A percentile compares a stretch with the other conserved stretches of the same genome.
Evolutionary conservation across 2,888 invertebrate species (phyloP).

Genomic region (Gastrophysa polygoni): DNA sequence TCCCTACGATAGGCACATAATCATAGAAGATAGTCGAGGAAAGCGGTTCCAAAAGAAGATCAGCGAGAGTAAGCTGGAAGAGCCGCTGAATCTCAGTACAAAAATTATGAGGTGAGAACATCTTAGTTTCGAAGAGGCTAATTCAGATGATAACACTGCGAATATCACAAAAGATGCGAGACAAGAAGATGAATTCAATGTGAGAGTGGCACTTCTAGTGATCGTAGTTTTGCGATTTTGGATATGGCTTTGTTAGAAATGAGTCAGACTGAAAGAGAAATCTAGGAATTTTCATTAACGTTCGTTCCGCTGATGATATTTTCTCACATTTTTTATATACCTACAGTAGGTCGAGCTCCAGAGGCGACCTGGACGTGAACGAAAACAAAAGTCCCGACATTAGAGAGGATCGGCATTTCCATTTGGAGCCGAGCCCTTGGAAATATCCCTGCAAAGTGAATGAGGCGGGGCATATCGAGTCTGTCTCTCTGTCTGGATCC

Average conservation of each 20-base stretch:
- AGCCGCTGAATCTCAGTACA: slow-evolving; percentile 66
- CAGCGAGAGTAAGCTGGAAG: slow-evolving; percentile 63
- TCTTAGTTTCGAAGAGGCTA: neutral
- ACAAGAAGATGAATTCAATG: too few relatives aligned
- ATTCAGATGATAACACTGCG: too few relatives aligned
- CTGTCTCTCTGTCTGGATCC: slow-evolving; percentile 20
- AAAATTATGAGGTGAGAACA: slow-evolving; percentile 69
- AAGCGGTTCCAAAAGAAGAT: slow-evolving; percentile 67
- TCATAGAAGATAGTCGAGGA: slow-evolving; percentile 85
- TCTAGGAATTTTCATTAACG: too few relatives aligned
- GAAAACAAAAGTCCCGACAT: slow-evolving; percentile 46
- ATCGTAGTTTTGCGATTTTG: too few relatives aligned
- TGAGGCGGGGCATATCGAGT: neutral
- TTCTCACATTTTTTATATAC: too few relatives aligned
- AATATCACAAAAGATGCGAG: too few relatives aligned
- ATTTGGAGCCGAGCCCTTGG: slow-evolving; percentile 27
- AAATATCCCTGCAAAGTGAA: slow-evolving; percentile 30
- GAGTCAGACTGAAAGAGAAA: too few relatives aligned
- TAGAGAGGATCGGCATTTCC: slow-evolving; percentile 40
- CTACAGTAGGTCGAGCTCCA: slow-evolving; percentile 71
- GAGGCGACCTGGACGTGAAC: slow-evolving; percentile 64
- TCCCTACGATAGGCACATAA: slow-evolving; percentile 90
- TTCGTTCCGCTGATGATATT: too few relatives aligned
- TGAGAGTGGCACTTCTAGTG: too few relatives aligned
- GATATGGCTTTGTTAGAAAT: too few relatives aligned